Conservation (phyloP, 2,797 vertebrate genomes). For the Eidolon dupreanum region DNA sequence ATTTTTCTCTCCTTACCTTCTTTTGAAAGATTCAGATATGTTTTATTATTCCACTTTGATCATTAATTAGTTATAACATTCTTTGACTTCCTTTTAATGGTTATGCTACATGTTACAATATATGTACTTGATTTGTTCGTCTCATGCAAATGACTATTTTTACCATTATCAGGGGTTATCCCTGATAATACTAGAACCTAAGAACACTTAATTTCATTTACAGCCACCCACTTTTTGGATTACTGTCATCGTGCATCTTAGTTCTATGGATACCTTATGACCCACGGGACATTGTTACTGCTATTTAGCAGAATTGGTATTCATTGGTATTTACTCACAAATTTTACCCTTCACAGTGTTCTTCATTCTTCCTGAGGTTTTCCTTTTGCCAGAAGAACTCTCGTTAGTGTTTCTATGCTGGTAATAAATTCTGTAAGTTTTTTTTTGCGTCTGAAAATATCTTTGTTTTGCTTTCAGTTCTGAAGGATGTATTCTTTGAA, state of each 20-base stretch:
- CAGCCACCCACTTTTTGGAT: not conserved
- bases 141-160: not conserved
- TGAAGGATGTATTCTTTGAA: not conserved
- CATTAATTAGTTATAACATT: not conserved
- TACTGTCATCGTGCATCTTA: slow-evolving; percentile 15
- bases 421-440: not conserved
- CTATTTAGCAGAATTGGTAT: not conserved
- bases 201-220: slow-evolving; percentile 5
- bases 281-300: not conserved
- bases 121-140: not conserved
- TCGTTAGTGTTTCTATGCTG: not conserved
- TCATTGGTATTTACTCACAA: not conserved
- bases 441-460: not conserved
- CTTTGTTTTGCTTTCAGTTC: slow-evolving; percentile 27
- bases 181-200: slow-evolving; percentile 20
- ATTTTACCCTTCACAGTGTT: not conserved
- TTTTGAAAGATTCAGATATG: slow-evolving; percentile 5
- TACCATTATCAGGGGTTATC: not conserved
- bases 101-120: not conserved
- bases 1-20: not conserved
- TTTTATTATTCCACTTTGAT: not conserved
- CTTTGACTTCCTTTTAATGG: slow-evolving; percentile 20
- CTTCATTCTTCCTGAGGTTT: not conserved
- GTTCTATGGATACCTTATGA: not conserved
- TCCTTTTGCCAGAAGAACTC: not conserved